These are phyloP conservation scores for Melospiza melodia DNA, from an alignment of 2,113 vertebrate genomes.

Conservation along the genomic window DNA sequence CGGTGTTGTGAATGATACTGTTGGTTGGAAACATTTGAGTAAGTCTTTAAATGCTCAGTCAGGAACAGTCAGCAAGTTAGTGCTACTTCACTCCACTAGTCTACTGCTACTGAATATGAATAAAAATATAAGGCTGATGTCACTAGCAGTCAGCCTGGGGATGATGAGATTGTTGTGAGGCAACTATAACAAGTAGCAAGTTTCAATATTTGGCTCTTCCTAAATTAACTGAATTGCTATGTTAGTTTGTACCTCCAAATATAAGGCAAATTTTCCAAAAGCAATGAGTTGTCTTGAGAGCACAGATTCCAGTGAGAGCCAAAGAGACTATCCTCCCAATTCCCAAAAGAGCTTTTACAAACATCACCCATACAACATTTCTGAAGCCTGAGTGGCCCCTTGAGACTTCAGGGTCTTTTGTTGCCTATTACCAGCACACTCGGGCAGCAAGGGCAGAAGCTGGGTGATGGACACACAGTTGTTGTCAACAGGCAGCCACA, in stretches of 20 bases:
- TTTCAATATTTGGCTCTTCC: not conserved
- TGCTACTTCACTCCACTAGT: not conserved
- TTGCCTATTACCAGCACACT: not conserved
- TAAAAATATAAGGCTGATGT: not conserved
- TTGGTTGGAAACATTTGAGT: not conserved
- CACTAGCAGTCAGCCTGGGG: not conserved
- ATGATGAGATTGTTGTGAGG: not conserved
- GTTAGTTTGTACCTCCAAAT: not conserved
- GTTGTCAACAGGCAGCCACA: not conserved
- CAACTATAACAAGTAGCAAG: not conserved
- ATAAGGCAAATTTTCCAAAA: not conserved
- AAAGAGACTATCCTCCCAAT: not conserved
- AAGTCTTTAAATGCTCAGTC: not conserved
- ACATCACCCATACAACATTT: not conserved
- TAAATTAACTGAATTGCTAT: not conserved
- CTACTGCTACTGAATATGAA: not conserved
- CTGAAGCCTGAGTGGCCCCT: not conserved
- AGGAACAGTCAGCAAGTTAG: not conserved
- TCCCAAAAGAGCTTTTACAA: not conserved
- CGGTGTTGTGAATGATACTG: not conserved
- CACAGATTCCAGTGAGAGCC: not conserved
- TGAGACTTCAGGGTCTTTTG: not conserved
- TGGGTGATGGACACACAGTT: not conserved
- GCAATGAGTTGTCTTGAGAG: not conserved
- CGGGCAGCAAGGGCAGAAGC: not conserved